These are phyloP conservation scores for Conus canariensis DNA, from an alignment of 2,888 invertebrate genomes.

Conservation along the genomic window DNA sequence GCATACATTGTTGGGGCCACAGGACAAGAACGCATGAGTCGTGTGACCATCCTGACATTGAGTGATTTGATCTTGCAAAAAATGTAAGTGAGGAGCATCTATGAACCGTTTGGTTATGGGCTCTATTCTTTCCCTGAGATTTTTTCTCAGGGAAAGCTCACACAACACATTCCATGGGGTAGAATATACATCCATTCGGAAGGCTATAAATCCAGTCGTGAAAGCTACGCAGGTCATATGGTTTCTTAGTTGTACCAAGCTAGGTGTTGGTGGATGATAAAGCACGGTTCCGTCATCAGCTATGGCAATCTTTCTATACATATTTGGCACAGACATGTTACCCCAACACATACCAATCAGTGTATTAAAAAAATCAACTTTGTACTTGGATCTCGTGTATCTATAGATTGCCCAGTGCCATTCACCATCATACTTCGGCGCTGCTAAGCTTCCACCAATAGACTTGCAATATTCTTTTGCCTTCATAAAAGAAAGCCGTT, in stretches of 20 bases:
- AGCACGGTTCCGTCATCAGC: not conserved
- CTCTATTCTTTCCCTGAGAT: not conserved
- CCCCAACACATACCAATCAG: not conserved
- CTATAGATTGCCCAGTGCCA: not conserved
- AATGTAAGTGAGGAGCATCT: not conserved
- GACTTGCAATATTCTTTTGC: not conserved
- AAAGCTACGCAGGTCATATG: not conserved
- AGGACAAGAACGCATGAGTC: not conserved
- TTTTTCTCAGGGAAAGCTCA: not conserved
- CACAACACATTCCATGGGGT: not conserved
- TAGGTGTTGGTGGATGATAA: not conserved
- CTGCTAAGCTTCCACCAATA: not conserved
- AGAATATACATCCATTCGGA: not conserved
- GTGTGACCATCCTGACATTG: constrained; percentile 7
- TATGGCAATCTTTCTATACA: not conserved
- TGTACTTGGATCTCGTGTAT: not conserved
- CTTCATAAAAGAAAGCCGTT: not conserved
- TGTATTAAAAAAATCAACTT: not conserved
- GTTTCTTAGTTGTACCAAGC: not conserved
- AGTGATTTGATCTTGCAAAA: not conserved
- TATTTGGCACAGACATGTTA: not conserved
- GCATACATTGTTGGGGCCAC: not conserved
- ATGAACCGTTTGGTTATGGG: not conserved
- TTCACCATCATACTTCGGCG: not conserved
- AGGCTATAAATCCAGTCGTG: not conserved